phyloP scores from a whole-genome alignment of 2,888 invertebrate genomes.

The Lasioglossum zephyrum region DNA sequence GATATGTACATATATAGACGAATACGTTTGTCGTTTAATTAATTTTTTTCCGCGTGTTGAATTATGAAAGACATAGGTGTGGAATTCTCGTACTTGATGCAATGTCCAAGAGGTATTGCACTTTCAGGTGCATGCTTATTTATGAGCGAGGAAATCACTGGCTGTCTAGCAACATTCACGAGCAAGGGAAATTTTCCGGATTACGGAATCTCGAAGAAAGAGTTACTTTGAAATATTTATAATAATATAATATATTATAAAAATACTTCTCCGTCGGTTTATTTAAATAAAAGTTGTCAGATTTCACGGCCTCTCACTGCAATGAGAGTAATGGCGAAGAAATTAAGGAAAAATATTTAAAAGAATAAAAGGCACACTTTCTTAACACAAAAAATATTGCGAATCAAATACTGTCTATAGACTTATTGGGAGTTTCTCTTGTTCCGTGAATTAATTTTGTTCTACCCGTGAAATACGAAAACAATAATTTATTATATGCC shows the following conservation, averaged over 20 bases:
- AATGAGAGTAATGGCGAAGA: background rate
- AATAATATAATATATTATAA: background rate
- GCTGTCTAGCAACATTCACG: background rate
- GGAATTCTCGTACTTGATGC: slow-evolving; percentile 71
- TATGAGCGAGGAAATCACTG: slow-evolving; percentile 28
- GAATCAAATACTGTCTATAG: background rate
- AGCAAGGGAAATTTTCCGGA: background rate
- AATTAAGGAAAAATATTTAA: background rate
- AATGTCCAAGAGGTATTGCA: slow-evolving; percentile 69
- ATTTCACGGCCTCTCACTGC: background rate
- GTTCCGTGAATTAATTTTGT: background rate
- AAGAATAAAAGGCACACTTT: background rate
- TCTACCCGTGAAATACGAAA: background rate
- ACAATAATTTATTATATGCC: background rate
- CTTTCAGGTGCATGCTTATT: slow-evolving; percentile 33
- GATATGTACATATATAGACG: slow-evolving; percentile 14
- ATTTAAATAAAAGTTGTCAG: background rate
- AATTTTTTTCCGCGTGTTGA: slow-evolving; percentile 40
- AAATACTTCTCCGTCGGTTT: background rate
- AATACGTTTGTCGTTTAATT: slow-evolving; percentile 52
- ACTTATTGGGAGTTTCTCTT: background rate
- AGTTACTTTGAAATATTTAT: background rate
- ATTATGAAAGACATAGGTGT: slow-evolving; percentile 45
- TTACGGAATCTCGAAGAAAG: background rate
- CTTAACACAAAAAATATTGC: background rate